phyloP scores from a whole-genome alignment of 2,797 vertebrate genomes.

The Percopsis omiscomaycus region DNA sequence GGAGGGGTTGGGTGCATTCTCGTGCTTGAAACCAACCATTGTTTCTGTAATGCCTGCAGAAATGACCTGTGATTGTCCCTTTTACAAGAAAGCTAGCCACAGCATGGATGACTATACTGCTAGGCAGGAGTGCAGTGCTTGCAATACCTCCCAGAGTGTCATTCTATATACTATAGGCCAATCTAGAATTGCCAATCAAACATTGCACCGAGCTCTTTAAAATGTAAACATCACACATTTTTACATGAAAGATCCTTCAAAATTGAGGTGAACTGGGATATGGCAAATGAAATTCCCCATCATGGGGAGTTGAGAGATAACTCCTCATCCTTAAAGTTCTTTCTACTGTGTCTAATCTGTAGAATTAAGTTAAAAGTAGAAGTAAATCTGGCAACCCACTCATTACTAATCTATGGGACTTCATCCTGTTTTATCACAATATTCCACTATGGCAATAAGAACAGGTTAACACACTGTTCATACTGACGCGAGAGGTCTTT shows the following conservation, averaged over 20 bases:
- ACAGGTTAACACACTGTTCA: constrained; percentile 48
- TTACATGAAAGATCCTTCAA: not conserved
- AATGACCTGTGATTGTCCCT: no score
- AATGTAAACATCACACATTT: no score
- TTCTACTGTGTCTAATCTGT: constrained; percentile 48
- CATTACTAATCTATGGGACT: constrained; percentile 48
- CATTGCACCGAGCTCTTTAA: no score
- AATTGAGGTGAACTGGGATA: not conserved
- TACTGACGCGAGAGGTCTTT: constrained; percentile 46
- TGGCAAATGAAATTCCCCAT: constrained; percentile 13
- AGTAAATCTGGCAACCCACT: constrained; percentile 51
- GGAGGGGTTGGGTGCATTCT: no score
- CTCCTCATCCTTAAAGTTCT: constrained; percentile 5
- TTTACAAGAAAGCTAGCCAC: no score
- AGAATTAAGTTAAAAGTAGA: constrained; percentile 46
- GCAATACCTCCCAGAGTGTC: no score
- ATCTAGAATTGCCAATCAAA: no score
- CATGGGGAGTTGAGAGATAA: constrained; percentile 19
- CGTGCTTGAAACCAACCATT: no score
- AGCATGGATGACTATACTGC: no score
- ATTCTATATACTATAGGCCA: no score
- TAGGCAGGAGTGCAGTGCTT: no score
- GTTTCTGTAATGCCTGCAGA: no score
- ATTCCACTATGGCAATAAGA: constrained; percentile 31
- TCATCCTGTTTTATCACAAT: constrained; percentile 44